These are phyloP conservation scores for Ectemnius continuus DNA, from an alignment of 2,888 invertebrate species.

Conservation along the genomic window DNA sequence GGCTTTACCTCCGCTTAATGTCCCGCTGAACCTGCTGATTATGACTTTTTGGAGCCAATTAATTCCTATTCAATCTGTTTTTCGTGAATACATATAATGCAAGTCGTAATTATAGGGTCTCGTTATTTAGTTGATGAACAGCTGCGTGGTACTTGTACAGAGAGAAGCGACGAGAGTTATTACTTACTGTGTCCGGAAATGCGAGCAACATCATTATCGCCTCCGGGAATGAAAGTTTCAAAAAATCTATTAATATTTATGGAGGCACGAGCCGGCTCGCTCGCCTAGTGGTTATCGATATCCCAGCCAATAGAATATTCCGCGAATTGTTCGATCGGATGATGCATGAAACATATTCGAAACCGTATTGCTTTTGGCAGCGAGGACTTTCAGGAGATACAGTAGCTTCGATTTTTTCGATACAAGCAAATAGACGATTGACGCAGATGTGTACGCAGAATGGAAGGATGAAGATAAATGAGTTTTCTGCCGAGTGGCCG, in stretches of 20 bases:
- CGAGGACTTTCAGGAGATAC: slow-evolving; percentile 33
- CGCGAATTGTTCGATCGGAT: slow-evolving; percentile 30
- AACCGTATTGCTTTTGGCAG: slow-evolving; percentile 29
- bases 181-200: slow-evolving; percentile 46
- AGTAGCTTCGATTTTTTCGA: slow-evolving; percentile 28
- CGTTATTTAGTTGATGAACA: no score
- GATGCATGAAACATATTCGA: slow-evolving; percentile 37
- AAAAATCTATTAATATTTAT: slow-evolving; percentile 56
- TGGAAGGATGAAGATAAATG: slow-evolving; percentile 54
- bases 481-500: slow-evolving; percentile 36
- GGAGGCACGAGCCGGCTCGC: slow-evolving; percentile 10
- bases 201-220: slow-evolving; percentile 60
- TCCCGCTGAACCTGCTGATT: no score
- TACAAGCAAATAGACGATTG: slow-evolving; percentile 18
- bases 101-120: no score
- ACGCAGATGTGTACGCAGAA: slow-evolving; percentile 44
- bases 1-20: slow-evolving; percentile 23
- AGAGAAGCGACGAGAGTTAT: slow-evolving; percentile 34
- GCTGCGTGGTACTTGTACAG: no score
- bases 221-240: slow-evolving; percentile 36
- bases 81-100: no score
- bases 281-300: slow-evolving; percentile 12
- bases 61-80: no score
- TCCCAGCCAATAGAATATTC: slow-evolving; percentile 37
- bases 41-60: no score